Evolutionary conservation across 2,113 vertebrate genomes (phyloP).

Genomic region (Callipepla squamata): DNA sequence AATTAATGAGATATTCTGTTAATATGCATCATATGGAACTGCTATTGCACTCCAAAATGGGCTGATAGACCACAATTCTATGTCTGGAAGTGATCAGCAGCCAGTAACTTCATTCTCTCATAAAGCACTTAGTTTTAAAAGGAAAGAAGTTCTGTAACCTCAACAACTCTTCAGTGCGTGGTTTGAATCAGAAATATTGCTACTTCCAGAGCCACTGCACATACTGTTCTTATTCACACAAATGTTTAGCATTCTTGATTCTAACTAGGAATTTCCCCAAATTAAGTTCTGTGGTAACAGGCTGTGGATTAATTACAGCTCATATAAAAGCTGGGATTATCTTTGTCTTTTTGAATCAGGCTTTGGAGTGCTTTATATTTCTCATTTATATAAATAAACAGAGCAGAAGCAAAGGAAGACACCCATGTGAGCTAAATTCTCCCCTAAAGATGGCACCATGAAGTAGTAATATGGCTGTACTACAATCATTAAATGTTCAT

Average conservation of each 20-base stretch:
- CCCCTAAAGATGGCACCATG: not conserved
- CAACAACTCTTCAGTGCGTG: conserved; percentile 33
- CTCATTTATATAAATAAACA: not conserved
- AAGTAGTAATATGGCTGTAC: not conserved
- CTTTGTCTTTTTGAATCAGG: not conserved
- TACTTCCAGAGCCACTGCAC: conserved; percentile 41
- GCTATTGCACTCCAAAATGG: not conserved
- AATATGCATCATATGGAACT: conserved; percentile 25
- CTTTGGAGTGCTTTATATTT: conserved; percentile 4
- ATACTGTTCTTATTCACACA: conserved; percentile 56
- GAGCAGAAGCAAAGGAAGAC: not conserved
- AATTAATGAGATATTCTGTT: conserved; percentile 57
- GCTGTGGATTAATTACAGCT: conserved; percentile 50
- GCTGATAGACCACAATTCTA: not conserved
- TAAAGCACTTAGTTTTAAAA: conserved; percentile 38
- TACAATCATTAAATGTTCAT: not conserved
- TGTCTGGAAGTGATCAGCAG: conserved; percentile 62
- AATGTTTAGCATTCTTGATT: conserved; percentile 60
- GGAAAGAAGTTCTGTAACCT: conserved; percentile 46
- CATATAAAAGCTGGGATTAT: not conserved
- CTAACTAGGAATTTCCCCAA: conserved; percentile 50
- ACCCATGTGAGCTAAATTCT: not conserved
- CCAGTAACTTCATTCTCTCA: conserved; percentile 39
- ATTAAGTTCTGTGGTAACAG: conserved; percentile 42
- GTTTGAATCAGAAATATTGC: conserved; percentile 61